Conservation (phyloP, 2,888 invertebrate genomes). For the Campopleginae sp. region DNA sequence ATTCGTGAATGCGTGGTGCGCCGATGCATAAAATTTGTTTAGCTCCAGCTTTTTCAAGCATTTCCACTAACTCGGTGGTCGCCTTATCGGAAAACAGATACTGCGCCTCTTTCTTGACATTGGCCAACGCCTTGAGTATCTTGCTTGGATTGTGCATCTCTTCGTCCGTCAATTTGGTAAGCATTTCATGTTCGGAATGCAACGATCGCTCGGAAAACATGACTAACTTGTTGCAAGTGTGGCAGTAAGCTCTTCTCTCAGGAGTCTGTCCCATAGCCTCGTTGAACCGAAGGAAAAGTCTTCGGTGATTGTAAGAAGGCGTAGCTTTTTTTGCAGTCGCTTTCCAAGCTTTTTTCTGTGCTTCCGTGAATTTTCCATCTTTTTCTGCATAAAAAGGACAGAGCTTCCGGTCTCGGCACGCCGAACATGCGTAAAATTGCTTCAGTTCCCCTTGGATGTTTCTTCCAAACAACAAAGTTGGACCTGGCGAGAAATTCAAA, state of each 20-base stretch:
- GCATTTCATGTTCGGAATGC: slow-evolving; percentile 87
- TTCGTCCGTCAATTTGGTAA: slow-evolving; percentile 86
- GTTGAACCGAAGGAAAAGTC: slow-evolving; percentile 85
- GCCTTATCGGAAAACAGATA: slow-evolving; percentile 92
- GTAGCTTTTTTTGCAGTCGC: slow-evolving; percentile 84
- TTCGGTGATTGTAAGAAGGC: slow-evolving; percentile 85
- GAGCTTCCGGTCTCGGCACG: slow-evolving; percentile 91
- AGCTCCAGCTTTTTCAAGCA: slow-evolving; percentile 86
- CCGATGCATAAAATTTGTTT: slow-evolving; percentile 92
- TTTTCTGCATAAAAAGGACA: slow-evolving; percentile 90
- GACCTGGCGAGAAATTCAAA: slow-evolving; percentile 80
- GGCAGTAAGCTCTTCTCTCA: slow-evolving; percentile 86
- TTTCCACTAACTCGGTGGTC: slow-evolving; percentile 87
- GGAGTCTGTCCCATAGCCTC: slow-evolving; percentile 82
- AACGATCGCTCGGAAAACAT: slow-evolving; percentile 77
- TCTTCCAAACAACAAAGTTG: slow-evolving; percentile 89
- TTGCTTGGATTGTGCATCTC: slow-evolving; percentile 88
- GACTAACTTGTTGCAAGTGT: slow-evolving; percentile 87
- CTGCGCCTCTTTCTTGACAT: slow-evolving; percentile 94
- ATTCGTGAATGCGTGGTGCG: slow-evolving; percentile 92
- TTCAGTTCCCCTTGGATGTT: slow-evolving; percentile 83
- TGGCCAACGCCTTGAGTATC: slow-evolving; percentile 89
- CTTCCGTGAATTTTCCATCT: slow-evolving; percentile 82
- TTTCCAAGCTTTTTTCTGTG: slow-evolving; percentile 85
- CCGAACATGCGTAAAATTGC: slow-evolving; percentile 92